Base-by-base conservation (phyloP, 2,797 vertebrate genomes). In the Sciurus carolinensis region DNA sequence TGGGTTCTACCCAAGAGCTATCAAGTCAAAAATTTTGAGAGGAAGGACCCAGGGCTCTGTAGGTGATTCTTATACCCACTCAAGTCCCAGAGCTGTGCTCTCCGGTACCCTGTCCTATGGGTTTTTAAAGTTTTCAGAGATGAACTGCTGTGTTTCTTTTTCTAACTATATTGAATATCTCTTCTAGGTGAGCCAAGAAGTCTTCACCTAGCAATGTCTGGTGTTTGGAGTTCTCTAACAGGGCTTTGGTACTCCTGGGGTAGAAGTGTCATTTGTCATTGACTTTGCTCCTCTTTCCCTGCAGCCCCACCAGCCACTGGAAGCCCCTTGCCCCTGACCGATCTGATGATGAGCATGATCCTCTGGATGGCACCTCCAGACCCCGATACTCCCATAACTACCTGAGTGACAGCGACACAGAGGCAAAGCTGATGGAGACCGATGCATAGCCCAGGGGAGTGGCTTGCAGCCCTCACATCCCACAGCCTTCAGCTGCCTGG, bases 321-420 rank as follows among this genome's bases (percentile, higher is more conserved):
- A 99, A 99, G 97, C 98, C 98, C 94, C 98, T 99, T 79, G 69
- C 97, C 98, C 98, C 98, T 12, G 98, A 99, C 97, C 98, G 98
- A 98, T 99, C 99, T 66, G 99, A 99, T 18, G 99, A 99, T 59
- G 99, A 99, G 96, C 99, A 98, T 44, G 99, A 99, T 80, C 98
- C 98, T 88, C 96, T 97, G 79, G 98, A 98, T 4, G 98, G 98
- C 97, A 98, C 98, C 8, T 97, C 97, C 97, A 98, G 98, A 97
- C 97, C 98, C 94, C 96, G 95, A 96, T 98, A 98, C 97, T 98
- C 98, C 95, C 98, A 97, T 98, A 99, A 98, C 98, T 98, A 98
- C 96, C 97, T 99, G 98, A 99, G 98, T 81, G 99, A 99, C 98
- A 98, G 99, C 28, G 99, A 99, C 98, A 97, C 97, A 18, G 98